These are phyloP conservation scores for Ptilodon capucinus DNA, from an alignment of 2,888 invertebrate species.

Conservation along the genomic window DNA sequence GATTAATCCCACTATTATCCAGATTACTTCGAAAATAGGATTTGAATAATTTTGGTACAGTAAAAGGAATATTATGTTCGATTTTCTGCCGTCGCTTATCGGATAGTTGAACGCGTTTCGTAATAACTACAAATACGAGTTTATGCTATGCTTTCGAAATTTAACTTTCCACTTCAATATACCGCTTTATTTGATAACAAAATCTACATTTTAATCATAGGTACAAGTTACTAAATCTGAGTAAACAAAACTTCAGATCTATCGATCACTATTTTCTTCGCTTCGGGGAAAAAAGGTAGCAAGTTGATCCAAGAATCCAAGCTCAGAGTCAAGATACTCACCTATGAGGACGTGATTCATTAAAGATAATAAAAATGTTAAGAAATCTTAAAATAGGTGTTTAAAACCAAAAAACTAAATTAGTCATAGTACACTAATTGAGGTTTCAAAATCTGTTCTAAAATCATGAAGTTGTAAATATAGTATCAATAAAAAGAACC, in stretches of 20 bases:
- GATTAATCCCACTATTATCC: not conserved
- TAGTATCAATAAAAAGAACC: no score
- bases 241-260: conserved; percentile 63
- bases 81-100: no score
- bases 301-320: conserved; percentile 69
- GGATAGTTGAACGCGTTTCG: no score
- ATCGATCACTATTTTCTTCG: conserved; percentile 51
- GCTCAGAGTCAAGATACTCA: conserved; percentile 57
- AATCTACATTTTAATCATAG: not conserved
- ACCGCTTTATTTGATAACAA: not conserved
- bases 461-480: no score
- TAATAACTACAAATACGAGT: no score
- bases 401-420: no score
- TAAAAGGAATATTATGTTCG: not conserved
- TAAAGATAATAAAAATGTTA: no score
- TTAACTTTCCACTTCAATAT: not conserved
- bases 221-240: conserved; percentile 38
- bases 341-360: no score
- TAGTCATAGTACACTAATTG: no score
- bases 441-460: no score
- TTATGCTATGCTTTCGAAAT: no score
- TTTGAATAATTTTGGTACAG: not conserved
- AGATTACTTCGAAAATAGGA: not conserved
- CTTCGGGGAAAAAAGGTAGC: conserved; percentile 66
- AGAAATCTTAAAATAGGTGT: no score